Conservation (phyloP, 1,140 invertebrate genomes). For the Diorhabda elongata region DNA sequence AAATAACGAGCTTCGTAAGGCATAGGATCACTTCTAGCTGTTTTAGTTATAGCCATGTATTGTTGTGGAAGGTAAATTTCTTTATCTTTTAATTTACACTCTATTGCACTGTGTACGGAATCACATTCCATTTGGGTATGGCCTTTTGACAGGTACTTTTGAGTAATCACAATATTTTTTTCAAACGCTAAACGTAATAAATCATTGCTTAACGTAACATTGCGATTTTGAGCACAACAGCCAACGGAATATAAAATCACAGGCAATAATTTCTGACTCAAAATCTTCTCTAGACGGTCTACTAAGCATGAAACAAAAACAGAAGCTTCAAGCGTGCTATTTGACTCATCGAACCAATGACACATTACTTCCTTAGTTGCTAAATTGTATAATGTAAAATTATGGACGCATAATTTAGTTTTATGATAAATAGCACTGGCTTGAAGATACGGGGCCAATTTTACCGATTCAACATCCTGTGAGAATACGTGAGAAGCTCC, state of each 20-base stretch:
- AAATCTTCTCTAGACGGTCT: not conserved
- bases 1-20: slow-evolving; percentile 27
- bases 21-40: slow-evolving; percentile 31
- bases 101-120: slow-evolving; percentile 38
- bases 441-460: slow-evolving; percentile 29
- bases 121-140: slow-evolving; percentile 45
- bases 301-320: slow-evolving; percentile 19
- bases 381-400: slow-evolving; percentile 40
- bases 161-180: slow-evolving; percentile 22
- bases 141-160: slow-evolving; percentile 35
- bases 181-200: slow-evolving; percentile 14
- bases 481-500: not conserved
- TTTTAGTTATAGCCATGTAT: slow-evolving; percentile 28
- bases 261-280: not conserved
- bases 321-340: slow-evolving; percentile 37
- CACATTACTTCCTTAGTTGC: slow-evolving; percentile 28
- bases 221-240: slow-evolving; percentile 25
- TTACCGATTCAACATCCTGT: slow-evolving; percentile 32
- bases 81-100: slow-evolving; percentile 30
- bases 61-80: slow-evolving; percentile 34
- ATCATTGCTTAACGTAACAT: slow-evolving; percentile 23
- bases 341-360: slow-evolving; percentile 5
- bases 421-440: slow-evolving; percentile 36
- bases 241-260: slow-evolving; percentile 19
- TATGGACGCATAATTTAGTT: slow-evolving; percentile 38